Percentiles rank a stretch among this genome's conserved stretches.
Evolutionary conservation across 2,113 vertebrate species (phyloP).

Genomic region (Coryphaenoides rupestris): DNA sequence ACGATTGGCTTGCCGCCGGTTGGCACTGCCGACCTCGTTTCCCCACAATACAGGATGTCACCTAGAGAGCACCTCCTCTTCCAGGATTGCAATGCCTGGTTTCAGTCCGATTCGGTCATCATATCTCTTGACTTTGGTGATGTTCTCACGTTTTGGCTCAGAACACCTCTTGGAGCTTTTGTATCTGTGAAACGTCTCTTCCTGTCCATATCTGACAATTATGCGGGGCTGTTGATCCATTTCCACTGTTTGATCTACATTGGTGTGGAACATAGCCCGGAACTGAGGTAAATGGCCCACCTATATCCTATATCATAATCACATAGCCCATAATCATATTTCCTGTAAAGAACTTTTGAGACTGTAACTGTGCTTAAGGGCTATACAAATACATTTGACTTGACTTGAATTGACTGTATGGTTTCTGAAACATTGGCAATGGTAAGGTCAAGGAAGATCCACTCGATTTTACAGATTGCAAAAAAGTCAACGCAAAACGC

Average conservation of each 20-base stretch:
- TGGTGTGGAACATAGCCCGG: slow-evolving; percentile 2
- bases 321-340: too few species aligned
- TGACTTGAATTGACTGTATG: too few species aligned
- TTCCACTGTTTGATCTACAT: slow-evolving; percentile 9
- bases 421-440: slow-evolving; percentile 12
- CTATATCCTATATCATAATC: too few species aligned
- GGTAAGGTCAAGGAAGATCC: slow-evolving; percentile 12
- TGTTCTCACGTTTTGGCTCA: slow-evolving; percentile 30
- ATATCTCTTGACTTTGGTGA: slow-evolving; percentile 28
- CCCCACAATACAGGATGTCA: slow-evolving; percentile 29
- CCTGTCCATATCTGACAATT: slow-evolving; percentile 6
- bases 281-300: slow-evolving; percentile 17
- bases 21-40: slow-evolving; percentile 22
- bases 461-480: slow-evolving; percentile 20
- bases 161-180: slow-evolving; percentile 2
- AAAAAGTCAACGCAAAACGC: slow-evolving; percentile 21
- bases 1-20: slow-evolving; percentile 18
- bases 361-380: too few species aligned
- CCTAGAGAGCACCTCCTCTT: slow-evolving; percentile 35
- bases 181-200: background rate
- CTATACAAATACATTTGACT: too few species aligned
- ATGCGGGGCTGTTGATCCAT: slow-evolving; percentile 29
- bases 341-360: too few species aligned
- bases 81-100: slow-evolving; percentile 34
- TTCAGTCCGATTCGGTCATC: slow-evolving; percentile 30